Base-by-base conservation (phyloP, 1,140 invertebrate genomes). In the Thereuonema tuberculata region DNA sequence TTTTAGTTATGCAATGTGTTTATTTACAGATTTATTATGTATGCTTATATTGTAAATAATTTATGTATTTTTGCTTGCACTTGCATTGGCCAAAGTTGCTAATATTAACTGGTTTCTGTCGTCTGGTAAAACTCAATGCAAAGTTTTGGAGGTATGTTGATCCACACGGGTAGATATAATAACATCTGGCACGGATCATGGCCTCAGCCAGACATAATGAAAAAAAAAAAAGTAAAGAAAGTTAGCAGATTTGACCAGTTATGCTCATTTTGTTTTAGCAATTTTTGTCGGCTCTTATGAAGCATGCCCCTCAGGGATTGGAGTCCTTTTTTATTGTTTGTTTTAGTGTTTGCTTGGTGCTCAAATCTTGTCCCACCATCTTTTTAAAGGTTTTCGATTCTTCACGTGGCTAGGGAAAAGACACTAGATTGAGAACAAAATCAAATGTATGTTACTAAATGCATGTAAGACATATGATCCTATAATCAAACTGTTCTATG, bases 121-220 rank as follows among this genome's bases (percentile, higher is more conserved):
- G 48, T 21, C 23, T 21, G 21, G 23, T 5, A 9, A 5, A 50
- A 9, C 9, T 50, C 23, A 20, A 24, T 14, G 48, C 23, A 20
- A 5, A 24, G 23, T 5, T 9, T 9, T 50, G 48, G 17, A 20
- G 17, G 17, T 9, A 9, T 9, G 48, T 17, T 50, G 48, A 25
- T 55, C 53, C 53, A 55, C 53, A 55, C 53, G 53, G 53, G 53
- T 55, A 55, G 24, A n/a, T n/a, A n/a, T 5, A 29, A 55, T 12
- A 26, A 28, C 53, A 29, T 55, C 53, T 55, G 53, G 27, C 53
- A 55, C 53, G 53, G 53, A 29, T 25, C 48, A 20, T 5, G 21
- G 23, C 48, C 17, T 50, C 17, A 9, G 5, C 17, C 48, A 50
- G 31, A 5, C 48, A 9, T 14, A 17, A 50, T 50, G 9, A 20